Evolutionary conservation across 2,113 vertebrate genomes (phyloP).

Genomic region (Phoxinus phoxinus): DNA sequence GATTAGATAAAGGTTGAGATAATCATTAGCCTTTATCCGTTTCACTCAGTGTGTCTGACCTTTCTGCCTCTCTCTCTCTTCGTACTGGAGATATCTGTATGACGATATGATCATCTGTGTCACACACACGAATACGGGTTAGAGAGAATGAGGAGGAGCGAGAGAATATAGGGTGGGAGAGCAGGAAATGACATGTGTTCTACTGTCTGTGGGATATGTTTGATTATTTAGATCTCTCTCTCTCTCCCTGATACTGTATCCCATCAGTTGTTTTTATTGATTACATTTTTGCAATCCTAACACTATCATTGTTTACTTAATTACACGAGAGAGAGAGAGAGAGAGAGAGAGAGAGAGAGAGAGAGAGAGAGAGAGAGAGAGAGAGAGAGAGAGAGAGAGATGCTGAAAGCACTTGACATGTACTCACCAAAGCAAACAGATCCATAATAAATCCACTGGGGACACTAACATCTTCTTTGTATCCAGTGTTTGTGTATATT

Average conservation of each 20-base stretch:
- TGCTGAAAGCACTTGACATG: constrained; percentile 28
- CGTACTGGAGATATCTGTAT: constrained; percentile 73
- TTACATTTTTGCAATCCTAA: constrained; percentile 16
- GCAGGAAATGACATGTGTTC: constrained; percentile 34
- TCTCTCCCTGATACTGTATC: background rate
- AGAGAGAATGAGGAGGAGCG: constrained; percentile 11
- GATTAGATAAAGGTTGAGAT: constrained; percentile 86
- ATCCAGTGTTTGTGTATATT: background rate
- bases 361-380: too few species aligned
- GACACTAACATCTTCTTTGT: constrained; percentile 26
- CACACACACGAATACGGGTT: constrained; percentile 31
- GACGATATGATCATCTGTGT: constrained; percentile 73
- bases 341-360: too few species aligned
- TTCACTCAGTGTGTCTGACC: constrained; percentile 81
- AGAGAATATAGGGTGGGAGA: constrained; percentile 27
- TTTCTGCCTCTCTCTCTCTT: constrained; percentile 70
- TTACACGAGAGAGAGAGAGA: constrained; percentile 20
- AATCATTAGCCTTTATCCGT: constrained; percentile 86
- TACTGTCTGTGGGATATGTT: background rate
- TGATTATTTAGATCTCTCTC: constrained; percentile 3
- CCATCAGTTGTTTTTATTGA: constrained; percentile 27
- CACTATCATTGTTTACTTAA: constrained; percentile 27
- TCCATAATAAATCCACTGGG: constrained; percentile 36
- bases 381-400: background rate
- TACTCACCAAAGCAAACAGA: constrained; percentile 38